Conservation (phyloP, 1,140 invertebrate species). For the Drosophila sp. region DNA sequence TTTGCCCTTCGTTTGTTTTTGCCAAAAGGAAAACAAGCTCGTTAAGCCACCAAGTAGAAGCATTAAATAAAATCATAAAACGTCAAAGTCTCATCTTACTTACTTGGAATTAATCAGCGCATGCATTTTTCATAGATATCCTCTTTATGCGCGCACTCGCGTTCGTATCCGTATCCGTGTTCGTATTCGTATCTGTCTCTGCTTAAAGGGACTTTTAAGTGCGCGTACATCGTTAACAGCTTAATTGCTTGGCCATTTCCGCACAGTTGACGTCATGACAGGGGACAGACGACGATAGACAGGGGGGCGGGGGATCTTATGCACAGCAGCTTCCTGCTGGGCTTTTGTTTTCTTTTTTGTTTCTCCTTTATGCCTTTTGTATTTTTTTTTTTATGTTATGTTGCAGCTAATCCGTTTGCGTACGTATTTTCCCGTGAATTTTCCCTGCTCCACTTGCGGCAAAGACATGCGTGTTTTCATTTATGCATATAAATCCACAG, state of each 20-base stretch:
- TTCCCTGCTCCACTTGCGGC: slow-evolving; percentile 35
- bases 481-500: slow-evolving; percentile 73
- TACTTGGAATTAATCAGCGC: slow-evolving; percentile 79
- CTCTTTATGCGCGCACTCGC: slow-evolving; percentile 43
- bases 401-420: slow-evolving; percentile 69
- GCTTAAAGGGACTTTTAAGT: slow-evolving; percentile 52
- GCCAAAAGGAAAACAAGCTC: slow-evolving; percentile 25
- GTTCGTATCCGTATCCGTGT: slow-evolving; percentile 29
- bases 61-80: slow-evolving; percentile 47
- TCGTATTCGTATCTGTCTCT: slow-evolving; percentile 26
- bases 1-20: neutral
- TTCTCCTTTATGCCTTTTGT: slow-evolving; percentile 27
- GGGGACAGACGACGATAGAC: slow-evolving; percentile 16
- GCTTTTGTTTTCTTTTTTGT: slow-evolving; percentile 17
- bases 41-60: slow-evolving; percentile 39
- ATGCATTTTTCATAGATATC: slow-evolving; percentile 62
- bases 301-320: slow-evolving; percentile 18
- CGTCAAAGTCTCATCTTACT: slow-evolving; percentile 53
- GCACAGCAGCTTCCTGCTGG: slow-evolving; percentile 49
- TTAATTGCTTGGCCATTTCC: slow-evolving; percentile 76
- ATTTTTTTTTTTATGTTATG: slow-evolving; percentile 48
- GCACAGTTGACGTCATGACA: slow-evolving; percentile 60
- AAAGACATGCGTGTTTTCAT: slow-evolving; percentile 56
- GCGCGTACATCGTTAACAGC: slow-evolving; percentile 75
- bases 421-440: slow-evolving; percentile 51